Evolutionary conservation across 2,888 invertebrate genomes (phyloP), one percentile per base, ranked within the genome.

Genomic region (Lucinisca nassula): DNA sequence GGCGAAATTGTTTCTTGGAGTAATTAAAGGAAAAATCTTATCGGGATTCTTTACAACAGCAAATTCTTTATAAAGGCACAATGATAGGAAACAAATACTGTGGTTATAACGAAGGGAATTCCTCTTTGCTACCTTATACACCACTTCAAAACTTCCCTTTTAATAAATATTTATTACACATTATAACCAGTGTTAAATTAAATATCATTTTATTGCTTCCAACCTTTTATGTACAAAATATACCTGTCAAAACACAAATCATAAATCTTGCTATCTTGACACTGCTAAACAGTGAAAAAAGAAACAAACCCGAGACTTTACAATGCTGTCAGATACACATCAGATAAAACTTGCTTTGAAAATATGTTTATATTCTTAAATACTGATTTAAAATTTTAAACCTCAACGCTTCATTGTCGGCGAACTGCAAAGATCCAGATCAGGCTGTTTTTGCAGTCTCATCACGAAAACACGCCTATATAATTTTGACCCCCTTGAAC

Each of bases 161-260:
- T 67, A 67, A 67, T 67, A 67, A 67, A 67, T 67, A 67, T 67
- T 67, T 67, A 67, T 67, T 67, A 21, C 67, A 67, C 35, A 67
- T 67, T 67, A 67, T 67, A 67, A 4, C 67, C 35, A 27, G 30
- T 67, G 24, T 67, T 35, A 67, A 67, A 67, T 67, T 67, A 67
- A 67, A 67, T 67, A 67, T 35, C 17, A 21, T 24, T 67, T 67
- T 67, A 67, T 67, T 35, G 67, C 67, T 35, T 32, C 67, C 6
- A 17, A 67, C 35, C 67, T 35, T 67, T 67, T 35, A 67, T 67
- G 35, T 35, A 67, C 67, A 67, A 67, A 67, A 67, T 67, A 67
- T 67, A 67, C 67, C 67, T 67, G 67, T 67, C 67, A 67, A 30
- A 35, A 30, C 67, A 32, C 10, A 67, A 67, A 67, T 67, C 67